These are phyloP conservation scores for Bradypodion pumilum DNA, from an alignment of 2,797 vertebrate genomes.

Conservation along the genomic window DNA sequence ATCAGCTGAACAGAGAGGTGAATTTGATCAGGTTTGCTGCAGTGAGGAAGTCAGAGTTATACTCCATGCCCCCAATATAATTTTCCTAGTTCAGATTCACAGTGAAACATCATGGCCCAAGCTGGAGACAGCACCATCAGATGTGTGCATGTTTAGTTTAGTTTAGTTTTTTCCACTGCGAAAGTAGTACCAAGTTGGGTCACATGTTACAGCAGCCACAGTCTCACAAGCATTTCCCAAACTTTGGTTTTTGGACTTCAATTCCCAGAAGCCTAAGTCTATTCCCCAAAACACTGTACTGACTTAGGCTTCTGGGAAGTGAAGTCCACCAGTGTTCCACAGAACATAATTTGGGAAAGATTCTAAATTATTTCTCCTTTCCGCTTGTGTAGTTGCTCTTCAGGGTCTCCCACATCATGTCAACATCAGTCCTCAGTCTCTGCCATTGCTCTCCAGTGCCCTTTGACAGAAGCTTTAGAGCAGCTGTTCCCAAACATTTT, in stretches of 20 bases:
- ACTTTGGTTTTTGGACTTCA: too few species aligned
- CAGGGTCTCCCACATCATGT: background rate
- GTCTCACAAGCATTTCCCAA: too few species aligned
- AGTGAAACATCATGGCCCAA: background rate
- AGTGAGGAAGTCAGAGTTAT: background rate
- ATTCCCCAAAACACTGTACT: too few species aligned
- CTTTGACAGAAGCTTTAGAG: background rate
- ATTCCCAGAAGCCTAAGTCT: too few species aligned
- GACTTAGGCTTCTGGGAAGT: too few species aligned
- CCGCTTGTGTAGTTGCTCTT: background rate
- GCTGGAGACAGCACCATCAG: background rate
- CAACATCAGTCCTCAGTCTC: background rate
- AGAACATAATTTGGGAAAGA: too few species aligned
- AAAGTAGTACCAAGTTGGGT: background rate
- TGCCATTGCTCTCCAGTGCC: background rate
- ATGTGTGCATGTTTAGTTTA: background rate
- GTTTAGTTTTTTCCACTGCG: background rate
- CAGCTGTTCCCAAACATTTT: too few species aligned
- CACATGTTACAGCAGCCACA: background rate
- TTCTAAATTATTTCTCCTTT: background rate
- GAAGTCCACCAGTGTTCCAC: too few species aligned
- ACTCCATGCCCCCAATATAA: background rate
- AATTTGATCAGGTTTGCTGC: background rate
- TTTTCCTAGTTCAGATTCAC: background rate
- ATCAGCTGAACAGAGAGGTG: too few species aligned